phyloP scores from a whole-genome alignment of 1,140 invertebrate genomes.

The Ceratosolen solmsi region DNA sequence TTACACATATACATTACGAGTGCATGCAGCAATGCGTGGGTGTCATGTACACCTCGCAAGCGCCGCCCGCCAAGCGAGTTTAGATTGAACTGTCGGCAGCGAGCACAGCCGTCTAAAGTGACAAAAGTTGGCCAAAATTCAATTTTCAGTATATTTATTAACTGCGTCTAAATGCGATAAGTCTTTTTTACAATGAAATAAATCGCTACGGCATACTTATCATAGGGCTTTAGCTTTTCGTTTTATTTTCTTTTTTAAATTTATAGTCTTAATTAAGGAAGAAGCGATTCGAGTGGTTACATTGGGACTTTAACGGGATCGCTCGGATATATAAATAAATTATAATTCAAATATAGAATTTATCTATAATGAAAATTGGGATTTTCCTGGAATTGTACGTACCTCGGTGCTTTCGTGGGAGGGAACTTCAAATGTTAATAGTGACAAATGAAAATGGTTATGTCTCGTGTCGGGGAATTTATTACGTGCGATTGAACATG shows the following conservation, averaged over 20 bases:
- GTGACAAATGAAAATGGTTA: no score
- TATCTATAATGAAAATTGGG: no score
- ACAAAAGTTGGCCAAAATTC: constrained; percentile 9
- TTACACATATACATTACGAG: not conserved
- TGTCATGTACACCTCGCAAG: not conserved
- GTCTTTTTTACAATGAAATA: not conserved
- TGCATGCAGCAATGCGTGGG: not conserved
- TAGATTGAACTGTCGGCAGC: not conserved
- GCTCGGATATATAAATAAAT: no score
- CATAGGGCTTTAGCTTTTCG: not conserved
- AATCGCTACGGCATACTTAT: not conserved
- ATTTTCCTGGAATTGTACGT: no score
- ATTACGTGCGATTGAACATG: not conserved
- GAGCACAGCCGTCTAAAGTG: not conserved
- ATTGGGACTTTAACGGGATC: no score
- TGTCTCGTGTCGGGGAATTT: no score
- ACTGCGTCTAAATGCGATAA: constrained; percentile 12
- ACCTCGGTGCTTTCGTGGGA: no score
- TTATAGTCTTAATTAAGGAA: no score
- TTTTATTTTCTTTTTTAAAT: no score
- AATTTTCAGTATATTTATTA: constrained; percentile 1
- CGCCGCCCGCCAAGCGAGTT: not conserved
- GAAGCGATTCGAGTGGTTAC: no score
- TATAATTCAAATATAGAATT: no score
- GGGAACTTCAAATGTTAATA: no score